Conservation (phyloP, 2,888 invertebrate species). For the Parnassius glacialis region DNA sequence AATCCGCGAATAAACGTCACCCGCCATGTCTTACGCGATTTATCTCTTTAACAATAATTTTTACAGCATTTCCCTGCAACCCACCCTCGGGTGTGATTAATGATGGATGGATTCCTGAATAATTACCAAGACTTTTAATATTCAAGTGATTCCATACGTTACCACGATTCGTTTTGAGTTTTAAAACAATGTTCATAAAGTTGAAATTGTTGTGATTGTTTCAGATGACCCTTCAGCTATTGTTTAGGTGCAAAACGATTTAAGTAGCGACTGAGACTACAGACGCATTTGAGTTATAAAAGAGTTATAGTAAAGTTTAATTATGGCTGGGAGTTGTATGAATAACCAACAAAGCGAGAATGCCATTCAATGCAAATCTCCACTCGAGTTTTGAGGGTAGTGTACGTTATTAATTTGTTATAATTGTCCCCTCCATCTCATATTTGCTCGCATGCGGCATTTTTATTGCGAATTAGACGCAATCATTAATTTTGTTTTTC, state of each 20-base stretch:
- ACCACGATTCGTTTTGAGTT: conserved; percentile 38
- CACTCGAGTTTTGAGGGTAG: conserved; percentile 79
- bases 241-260: conserved; percentile 39
- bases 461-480: conserved; percentile 80
- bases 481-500: conserved; percentile 80
- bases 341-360: conserved; percentile 66
- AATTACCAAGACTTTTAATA: conserved; percentile 81
- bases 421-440: conserved; percentile 72
- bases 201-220: conserved; percentile 42
- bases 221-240: conserved; percentile 69
- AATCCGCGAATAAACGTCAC: conserved; percentile 67
- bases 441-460: conserved; percentile 79
- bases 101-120: conserved; percentile 82
- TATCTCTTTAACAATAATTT: conserved; percentile 80
- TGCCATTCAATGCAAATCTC: conserved; percentile 78
- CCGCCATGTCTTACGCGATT: conserved; percentile 70
- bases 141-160: conserved; percentile 71
- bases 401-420: conserved; percentile 79
- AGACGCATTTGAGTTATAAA: conserved; percentile 32
- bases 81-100: conserved; percentile 76
- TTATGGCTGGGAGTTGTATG: conserved; percentile 35
- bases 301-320: conserved; percentile 29
- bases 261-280: conserved; percentile 32
- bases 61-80: conserved; percentile 71
- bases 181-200: conserved; percentile 41